Base-by-base conservation (phyloP, 2,113 vertebrate species). In the Xenopus borealis region DNA sequence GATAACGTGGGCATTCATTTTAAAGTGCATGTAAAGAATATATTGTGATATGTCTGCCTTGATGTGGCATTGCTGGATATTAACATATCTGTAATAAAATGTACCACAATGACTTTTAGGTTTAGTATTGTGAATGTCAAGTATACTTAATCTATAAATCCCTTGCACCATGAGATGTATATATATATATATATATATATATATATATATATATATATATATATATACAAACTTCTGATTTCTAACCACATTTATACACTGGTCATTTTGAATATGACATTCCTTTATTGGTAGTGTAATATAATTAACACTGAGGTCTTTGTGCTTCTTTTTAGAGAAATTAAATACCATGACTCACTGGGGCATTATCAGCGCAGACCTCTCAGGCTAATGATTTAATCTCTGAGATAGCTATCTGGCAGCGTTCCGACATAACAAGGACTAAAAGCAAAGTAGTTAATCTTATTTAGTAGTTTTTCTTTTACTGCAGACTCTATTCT, bases 261-360 rank as follows among this genome's bases (percentile, higher is more conserved):
- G 80, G 78, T 81, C 71, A 67, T 81, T 83, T 81, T 83, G 84
- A 85, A 88, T 88, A 84, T 86, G 81, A 63, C 79, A 82, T 84
- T 85, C 84, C 69, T 84, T 70, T 44, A 82, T 86, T 79, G 75
- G 80, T 69, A 80, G 83, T 79, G 78, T 89, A 89, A 91, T 86
- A 78, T 91, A 89, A 91, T 92, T 91, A 91, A 86, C 83, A 84
- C 80, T 83, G 81, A 81, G 72, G 85, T 82, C 86, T 85, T 87
- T 84, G 72, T 88, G 87, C 87, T 85, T 88, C 86, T 87, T 84
- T 86, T 90, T 85, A 87, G 88, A 76, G 55, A 86, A 89, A 92
- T 92, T 93, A 91, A 82, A 85, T 82, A 82, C 83, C 80, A 90
- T 91, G 87, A 91, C 81, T 92, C 91, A 91, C 86, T 88, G 45